phyloP scores from a whole-genome alignment of 1,140 invertebrate genomes.

The Cotesia chilonis region DNA sequence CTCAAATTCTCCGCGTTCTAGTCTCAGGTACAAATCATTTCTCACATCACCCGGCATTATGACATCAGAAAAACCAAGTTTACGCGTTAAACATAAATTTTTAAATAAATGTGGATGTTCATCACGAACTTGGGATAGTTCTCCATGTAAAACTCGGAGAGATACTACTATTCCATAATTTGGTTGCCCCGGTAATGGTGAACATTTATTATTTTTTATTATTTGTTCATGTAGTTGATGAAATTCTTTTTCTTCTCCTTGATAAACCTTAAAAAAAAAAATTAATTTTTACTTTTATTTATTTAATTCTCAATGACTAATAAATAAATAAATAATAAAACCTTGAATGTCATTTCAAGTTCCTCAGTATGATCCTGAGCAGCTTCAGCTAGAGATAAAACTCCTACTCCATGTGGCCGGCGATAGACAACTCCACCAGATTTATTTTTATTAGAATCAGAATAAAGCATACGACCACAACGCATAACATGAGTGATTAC shows the following conservation, averaged over 20 bases:
- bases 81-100: constrained; percentile 84
- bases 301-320: not conserved
- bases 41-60: constrained; percentile 95
- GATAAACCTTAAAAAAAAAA: constrained; percentile 71
- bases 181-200: constrained; percentile 74
- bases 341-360: constrained; percentile 76
- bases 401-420: constrained; percentile 85
- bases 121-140: constrained; percentile 75
- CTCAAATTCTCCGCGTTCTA: constrained; percentile 91
- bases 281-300: not conserved
- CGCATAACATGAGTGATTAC: constrained; percentile 89
- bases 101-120: constrained; percentile 84
- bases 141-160: constrained; percentile 78
- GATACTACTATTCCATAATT: constrained; percentile 76
- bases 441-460: constrained; percentile 79
- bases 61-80: constrained; percentile 92
- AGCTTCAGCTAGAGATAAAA: constrained; percentile 73
- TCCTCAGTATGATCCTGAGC: constrained; percentile 71
- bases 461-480: constrained; percentile 86
- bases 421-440: constrained; percentile 70
- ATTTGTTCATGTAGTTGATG: constrained; percentile 88
- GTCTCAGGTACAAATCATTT: constrained; percentile 92
- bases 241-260: constrained; percentile 91
- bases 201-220: constrained; percentile 85
- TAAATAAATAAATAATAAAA: constrained; percentile 45